Base-by-base conservation (phyloP, 2,797 vertebrate species). In the Platalea minor region DNA sequence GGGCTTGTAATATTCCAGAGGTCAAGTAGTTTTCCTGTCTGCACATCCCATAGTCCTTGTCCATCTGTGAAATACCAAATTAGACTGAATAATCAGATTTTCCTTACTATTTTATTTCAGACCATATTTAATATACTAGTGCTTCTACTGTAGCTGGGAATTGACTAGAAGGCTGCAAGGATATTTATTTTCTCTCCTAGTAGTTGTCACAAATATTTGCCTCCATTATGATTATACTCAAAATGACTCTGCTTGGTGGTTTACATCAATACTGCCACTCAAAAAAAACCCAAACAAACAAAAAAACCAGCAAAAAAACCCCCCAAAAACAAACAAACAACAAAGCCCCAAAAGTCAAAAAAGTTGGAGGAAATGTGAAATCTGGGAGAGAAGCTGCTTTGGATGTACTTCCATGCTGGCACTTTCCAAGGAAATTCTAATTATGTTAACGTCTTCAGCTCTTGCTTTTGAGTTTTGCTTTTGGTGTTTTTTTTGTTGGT, bases 11-110 rank as follows among this genome's bases (percentile, higher is more conserved):
- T 94, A 82, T 65, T 95, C 79, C 57, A 91, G 82, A 91, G 76
- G 88, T 91, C 85, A 51, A 91, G 70, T 39, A 84, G 20, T 76
- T 95, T 95, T 95, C 67, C 76, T 89, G 68, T 80, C 85, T 85
- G 60, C 33, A 80, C 15, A 65, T 20, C 31, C 39, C 83, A 53
- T 64, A 61, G 73, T 80, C 65, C 73, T 76, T 67, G n/a, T 84
- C 48, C 83, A 31, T 79, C 74, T 92, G 56, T 88, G 54, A 81
- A 95, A 94, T 48, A 79, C 73, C n/a, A 85, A 91, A 82, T 78
- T 45, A 88, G 70, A 28, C 45, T 28, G 51, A 69, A 73, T 45
- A 74, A 85, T 63, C 59, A 80, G 39, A 43, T 67, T 90, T 95
- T 91, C 72, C 29, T 85, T 86, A 23, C 51, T 57, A 3, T 75